A percentile compares a stretch with the other conserved stretches of the same genome.
These are phyloP conservation scores for Olivierus martensii DNA, from an alignment of 1,140 invertebrate genomes.

Conservation along the genomic window DNA sequence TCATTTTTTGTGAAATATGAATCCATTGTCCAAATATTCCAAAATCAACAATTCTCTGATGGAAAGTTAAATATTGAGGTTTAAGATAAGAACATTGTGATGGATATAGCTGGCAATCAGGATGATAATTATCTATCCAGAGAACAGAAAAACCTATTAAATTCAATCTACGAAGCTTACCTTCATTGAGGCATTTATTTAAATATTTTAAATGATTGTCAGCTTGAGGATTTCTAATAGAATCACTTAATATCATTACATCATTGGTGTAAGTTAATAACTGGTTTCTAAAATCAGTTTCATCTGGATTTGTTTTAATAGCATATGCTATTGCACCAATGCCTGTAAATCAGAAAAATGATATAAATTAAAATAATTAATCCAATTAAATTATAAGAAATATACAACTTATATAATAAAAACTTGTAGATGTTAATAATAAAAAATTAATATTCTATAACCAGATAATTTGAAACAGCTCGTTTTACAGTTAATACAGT, in stretches of 20 bases:
- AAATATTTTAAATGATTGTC: constrained; percentile 46
- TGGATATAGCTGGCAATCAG: constrained; percentile 49
- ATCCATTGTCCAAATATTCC: constrained; percentile 61
- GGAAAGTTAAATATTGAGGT: constrained; percentile 41
- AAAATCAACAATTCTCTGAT: constrained; percentile 54
- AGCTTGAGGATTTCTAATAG: constrained; percentile 49
- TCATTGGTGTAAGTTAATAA: constrained; percentile 43
- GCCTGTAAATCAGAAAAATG: constrained; percentile 19
- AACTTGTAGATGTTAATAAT: too few species aligned
- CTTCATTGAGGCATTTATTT: constrained; percentile 47
- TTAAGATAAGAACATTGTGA: constrained; percentile 53
- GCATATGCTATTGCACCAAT: constrained; percentile 20
- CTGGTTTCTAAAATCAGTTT: constrained; percentile 42
- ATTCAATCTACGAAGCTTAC: constrained; percentile 45
- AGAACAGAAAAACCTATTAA: constrained; percentile 57
- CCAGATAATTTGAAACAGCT: too few species aligned
- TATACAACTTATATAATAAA: too few species aligned
- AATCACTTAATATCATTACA: constrained; percentile 45
- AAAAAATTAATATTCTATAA: too few species aligned
- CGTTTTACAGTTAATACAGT: too few species aligned
- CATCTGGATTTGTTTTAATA: constrained; percentile 44
- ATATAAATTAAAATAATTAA: too few species aligned
- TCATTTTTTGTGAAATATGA: constrained; percentile 51
- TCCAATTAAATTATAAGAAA: too few species aligned
- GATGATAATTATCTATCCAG: constrained; percentile 52